Percentiles rank a stretch among this genome's conserved stretches.
phyloP scores from a whole-genome alignment of 2,113 vertebrate species.

The Cyphomyrus plagiostoma region DNA sequence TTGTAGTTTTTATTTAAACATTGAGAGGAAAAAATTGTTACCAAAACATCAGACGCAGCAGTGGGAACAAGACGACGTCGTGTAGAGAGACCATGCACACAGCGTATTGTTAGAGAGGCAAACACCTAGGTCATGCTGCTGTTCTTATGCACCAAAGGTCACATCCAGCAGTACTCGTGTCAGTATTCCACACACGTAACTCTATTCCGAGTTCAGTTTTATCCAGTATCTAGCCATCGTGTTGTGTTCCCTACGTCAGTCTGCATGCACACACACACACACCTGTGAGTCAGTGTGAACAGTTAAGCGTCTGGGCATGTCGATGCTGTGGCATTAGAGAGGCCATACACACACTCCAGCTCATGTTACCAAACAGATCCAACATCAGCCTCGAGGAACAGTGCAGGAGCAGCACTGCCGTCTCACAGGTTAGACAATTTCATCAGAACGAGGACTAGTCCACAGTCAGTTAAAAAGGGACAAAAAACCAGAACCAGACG shows the following conservation, averaged over 20 bases:
- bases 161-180: slow-evolving; percentile 4
- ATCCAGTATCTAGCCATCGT: not conserved
- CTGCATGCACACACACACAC: not conserved
- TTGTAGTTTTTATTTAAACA: not conserved
- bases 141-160: not conserved
- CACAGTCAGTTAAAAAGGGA: not conserved
- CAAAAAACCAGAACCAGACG: not conserved
- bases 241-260: not conserved
- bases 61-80: not conserved
- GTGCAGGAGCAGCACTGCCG: not conserved
- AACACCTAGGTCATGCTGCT: slow-evolving; percentile 2
- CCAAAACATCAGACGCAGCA: not conserved
- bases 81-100: not conserved
- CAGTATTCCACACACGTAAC: not conserved
- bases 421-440: not conserved
- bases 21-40: not conserved
- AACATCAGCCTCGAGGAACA: not conserved
- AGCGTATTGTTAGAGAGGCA: not conserved
- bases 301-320: slow-evolving; percentile 28
- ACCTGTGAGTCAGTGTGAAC: not conserved
- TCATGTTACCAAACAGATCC: not conserved
- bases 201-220: not conserved
- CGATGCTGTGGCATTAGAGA: not conserved
- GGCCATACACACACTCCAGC: not conserved
- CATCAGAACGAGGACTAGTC: not conserved